Base-by-base conservation (phyloP, 2,888 invertebrate genomes). In the Tridacna crocea region DNA sequence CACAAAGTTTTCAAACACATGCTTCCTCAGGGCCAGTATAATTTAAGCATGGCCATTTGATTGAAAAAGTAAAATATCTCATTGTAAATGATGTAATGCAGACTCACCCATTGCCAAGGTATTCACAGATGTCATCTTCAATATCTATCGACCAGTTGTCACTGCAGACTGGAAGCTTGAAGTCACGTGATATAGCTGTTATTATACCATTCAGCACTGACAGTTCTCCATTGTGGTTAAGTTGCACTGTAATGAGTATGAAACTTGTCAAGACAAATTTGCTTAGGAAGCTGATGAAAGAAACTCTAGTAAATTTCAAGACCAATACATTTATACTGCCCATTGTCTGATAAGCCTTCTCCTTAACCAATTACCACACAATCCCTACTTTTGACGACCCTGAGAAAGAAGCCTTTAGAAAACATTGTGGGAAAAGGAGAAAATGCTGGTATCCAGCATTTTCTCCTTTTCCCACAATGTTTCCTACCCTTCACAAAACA, bases 161-260 rank as follows among this genome's bases (percentile, higher is more conserved):
- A 75, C 83, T 85, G 77, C 90, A 90, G 11, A 90, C 75, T 68
- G 84, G 86, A 70, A 87, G 83, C 75, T 80, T 82, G 26, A 78
- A 74, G 65, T 77, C 76, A 70, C 51, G 70, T 70, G 70, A 70
- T 26, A 48, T 70, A 4, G 51, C 70, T 17, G 72, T 83, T 10
- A 86, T 75, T 15, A 80, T 68, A 46, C 84, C 86, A 48, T 72
- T 68, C 51, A 51, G 22, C 19, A 73, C 72, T 72, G 83, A 78
- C 12, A 58, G 78, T 48, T 75, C 76, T 58, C 77, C 79, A 48
- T 22, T 47, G 46, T 77, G 74, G 8, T 51, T 65, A 47, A 77
- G 76, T n/a, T 82, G 75, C 13, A 85, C 84, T 82, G 80, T 26
- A 72, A 63, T 26, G 8, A 75, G 8, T 36, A 4, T 36, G 8